phyloP scores from a whole-genome alignment of 2,888 invertebrate species.

The Encarsia formosa region DNA sequence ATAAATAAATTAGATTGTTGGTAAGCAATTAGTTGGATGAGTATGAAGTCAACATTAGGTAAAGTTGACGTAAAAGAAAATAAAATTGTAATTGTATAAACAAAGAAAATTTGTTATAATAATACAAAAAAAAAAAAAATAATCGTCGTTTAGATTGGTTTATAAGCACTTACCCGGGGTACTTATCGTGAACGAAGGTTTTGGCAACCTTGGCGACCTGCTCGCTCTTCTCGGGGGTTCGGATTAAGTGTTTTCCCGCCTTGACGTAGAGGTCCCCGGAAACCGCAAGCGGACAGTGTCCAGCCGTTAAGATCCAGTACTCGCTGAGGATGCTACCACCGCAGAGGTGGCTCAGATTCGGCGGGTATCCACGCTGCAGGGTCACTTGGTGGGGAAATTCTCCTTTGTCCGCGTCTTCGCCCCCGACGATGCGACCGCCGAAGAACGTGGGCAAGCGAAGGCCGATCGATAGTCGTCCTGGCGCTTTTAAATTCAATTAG shows the following conservation, averaged over 20 bases:
- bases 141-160: too few relatives aligned
- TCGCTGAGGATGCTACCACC: conserved; percentile 49
- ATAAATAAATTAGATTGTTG: too few relatives aligned
- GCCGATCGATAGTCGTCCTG: too few relatives aligned
- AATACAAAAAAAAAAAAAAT: background rate
- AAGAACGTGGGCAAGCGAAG: too few relatives aligned
- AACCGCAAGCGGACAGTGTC: conserved; percentile 46
- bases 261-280: conserved; percentile 24
- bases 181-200: conserved; percentile 43
- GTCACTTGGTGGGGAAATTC: conserved; percentile 53
- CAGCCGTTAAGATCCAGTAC: conserved; percentile 50
- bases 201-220: conserved; percentile 38
- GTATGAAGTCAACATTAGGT: too few relatives aligned
- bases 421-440: conserved; percentile 33
- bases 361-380: conserved; percentile 42
- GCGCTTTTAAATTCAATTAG: too few relatives aligned
- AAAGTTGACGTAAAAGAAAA: too few relatives aligned
- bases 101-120: background rate
- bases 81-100: too few relatives aligned
- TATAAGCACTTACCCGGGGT: conserved; percentile 36
- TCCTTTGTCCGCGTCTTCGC: conserved; percentile 43
- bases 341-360: conserved; percentile 37
- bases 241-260: conserved; percentile 28
- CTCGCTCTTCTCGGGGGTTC: conserved; percentile 43
- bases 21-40: too few relatives aligned